These are phyloP conservation scores for Latrodectus geometricus DNA, from an alignment of 1,140 invertebrate genomes.

Conservation along the genomic window DNA sequence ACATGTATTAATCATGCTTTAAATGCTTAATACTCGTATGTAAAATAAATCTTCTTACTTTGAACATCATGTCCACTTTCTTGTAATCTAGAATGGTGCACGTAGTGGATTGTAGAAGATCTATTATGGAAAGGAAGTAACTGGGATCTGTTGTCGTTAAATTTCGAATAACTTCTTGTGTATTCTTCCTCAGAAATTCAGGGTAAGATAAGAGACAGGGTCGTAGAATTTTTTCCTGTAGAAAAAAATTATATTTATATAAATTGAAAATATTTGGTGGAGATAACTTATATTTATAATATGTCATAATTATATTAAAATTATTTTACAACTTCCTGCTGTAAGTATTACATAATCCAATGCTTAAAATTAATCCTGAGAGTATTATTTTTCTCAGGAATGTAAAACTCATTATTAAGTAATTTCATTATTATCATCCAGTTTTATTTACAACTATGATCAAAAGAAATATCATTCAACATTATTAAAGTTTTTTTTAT, in stretches of 20 bases:
- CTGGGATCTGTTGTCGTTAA: slow-evolving; percentile 62
- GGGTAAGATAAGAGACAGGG: slow-evolving; percentile 62
- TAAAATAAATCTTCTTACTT: slow-evolving; percentile 43
- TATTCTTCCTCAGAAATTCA: slow-evolving; percentile 53
- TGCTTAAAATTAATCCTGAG: no score
- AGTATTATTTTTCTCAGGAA: no score
- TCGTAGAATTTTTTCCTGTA: slow-evolving; percentile 61
- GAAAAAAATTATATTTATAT: neutral
- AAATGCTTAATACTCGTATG: neutral
- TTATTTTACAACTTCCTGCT: no score
- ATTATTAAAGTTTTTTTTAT: no score
- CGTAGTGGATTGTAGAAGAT: slow-evolving; percentile 56
- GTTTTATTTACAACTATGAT: no score
- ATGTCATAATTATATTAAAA: no score
- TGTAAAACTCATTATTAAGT: no score
- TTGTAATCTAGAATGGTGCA: slow-evolving; percentile 63
- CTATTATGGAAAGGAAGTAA: slow-evolving; percentile 62
- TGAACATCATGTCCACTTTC: slow-evolving; percentile 64
- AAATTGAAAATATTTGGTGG: no score
- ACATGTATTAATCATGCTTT: neutral
- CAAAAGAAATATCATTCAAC: no score
- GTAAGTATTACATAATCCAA: no score
- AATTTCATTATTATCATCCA: no score
- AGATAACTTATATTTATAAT: no score
- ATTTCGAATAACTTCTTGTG: slow-evolving; percentile 59